Percentiles rank a stretch among this genome's conserved stretches.
These are phyloP conservation scores for Eira barbara DNA, from an alignment of 2,113 vertebrate genomes.

Conservation along the genomic window DNA sequence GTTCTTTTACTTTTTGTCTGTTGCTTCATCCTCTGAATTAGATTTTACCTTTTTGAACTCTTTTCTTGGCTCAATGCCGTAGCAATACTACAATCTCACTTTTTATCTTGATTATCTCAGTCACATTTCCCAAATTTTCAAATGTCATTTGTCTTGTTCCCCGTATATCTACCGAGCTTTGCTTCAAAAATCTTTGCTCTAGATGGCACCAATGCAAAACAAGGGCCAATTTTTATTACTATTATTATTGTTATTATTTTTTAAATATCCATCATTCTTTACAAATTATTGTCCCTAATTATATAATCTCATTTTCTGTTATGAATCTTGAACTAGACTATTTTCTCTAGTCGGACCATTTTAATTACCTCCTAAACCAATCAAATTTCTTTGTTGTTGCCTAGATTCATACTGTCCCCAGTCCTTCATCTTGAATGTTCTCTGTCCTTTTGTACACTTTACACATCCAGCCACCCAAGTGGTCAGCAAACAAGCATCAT, in stretches of 20 bases:
- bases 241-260: not conserved
- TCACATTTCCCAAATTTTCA: not conserved
- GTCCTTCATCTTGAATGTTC: not conserved
- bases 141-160: not conserved
- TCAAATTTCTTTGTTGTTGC: not conserved
- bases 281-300: not conserved
- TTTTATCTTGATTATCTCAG: not conserved
- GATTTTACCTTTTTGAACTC: not conserved
- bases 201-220: not conserved
- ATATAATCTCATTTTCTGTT: not conserved
- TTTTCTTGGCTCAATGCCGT: not conserved
- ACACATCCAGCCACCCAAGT: fast-evolving
- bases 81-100: too few species aligned
- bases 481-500: not conserved
- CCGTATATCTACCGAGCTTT: not conserved
- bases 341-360: not conserved
- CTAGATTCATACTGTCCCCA: not conserved
- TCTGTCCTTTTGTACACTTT: not conserved
- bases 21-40: not conserved
- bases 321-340: not conserved
- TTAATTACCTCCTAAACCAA: not conserved
- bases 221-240: not conserved
- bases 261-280: not conserved
- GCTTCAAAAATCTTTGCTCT: not conserved
- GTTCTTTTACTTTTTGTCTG: not conserved